Evolutionary conservation across 1,140 invertebrate genomes (phyloP).

Genomic region (Muscidifurax raptorellus): DNA sequence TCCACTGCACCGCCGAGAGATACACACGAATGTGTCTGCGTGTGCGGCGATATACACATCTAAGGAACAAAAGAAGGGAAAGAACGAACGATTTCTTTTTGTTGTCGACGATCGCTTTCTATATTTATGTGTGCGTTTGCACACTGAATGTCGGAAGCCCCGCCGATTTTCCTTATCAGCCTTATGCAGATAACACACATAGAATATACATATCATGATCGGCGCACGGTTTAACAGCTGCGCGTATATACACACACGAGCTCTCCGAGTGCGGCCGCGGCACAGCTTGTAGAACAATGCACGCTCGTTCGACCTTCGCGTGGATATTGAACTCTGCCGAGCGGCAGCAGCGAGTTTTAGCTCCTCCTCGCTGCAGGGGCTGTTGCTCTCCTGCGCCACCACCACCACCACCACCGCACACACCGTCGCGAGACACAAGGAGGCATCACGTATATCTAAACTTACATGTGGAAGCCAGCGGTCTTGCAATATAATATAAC

Average conservation of each 20-base stretch:
- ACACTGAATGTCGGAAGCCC: background rate
- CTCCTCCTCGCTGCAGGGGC: conserved; percentile 23
- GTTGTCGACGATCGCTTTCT: no score
- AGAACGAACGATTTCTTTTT: background rate
- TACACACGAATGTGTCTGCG: no score
- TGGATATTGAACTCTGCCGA: conserved; percentile 68
- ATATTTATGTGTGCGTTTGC: no score
- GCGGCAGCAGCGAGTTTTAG: background rate
- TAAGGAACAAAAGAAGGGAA: background rate
- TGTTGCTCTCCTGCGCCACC: conserved; percentile 1
- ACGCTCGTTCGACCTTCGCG: conserved; percentile 63
- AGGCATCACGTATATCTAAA: no score
- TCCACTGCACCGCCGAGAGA: no score
- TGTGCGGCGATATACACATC: background rate
- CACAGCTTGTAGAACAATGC: conserved; percentile 56
- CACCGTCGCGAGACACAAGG: background rate
- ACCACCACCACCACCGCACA: background rate
- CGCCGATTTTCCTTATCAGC: background rate
- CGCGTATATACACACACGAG: background rate
- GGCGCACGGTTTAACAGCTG: background rate
- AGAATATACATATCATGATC: background rate
- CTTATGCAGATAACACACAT: background rate
- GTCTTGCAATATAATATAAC: conserved; percentile 58
- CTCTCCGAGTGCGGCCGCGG: background rate
- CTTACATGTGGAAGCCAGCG: no score